Conservation (phyloP, 2,797 vertebrate species). For the Sandelia bainsii region DNA sequence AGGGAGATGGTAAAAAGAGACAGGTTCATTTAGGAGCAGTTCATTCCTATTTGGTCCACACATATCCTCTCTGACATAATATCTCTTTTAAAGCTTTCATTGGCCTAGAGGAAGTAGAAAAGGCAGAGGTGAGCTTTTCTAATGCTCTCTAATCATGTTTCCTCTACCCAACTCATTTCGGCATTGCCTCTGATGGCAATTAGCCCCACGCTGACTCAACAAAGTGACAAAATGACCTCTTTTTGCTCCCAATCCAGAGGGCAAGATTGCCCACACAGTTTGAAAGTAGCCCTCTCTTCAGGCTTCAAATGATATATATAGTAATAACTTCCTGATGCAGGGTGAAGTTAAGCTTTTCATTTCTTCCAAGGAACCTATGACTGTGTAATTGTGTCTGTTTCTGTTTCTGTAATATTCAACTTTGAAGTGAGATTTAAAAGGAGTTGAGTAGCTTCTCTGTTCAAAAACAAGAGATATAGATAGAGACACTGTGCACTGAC, state of each 20-base stretch:
- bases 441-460: conserved; percentile 40
- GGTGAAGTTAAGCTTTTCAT: conserved; percentile 60
- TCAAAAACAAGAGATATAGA: conserved; percentile 57
- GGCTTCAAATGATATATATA: conserved; percentile 35
- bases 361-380: conserved; percentile 38
- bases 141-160: conserved; percentile 64
- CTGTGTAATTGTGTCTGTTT: conserved; percentile 60
- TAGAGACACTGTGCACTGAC: conserved; percentile 23
- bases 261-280: conserved; percentile 49
- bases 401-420: conserved; percentile 60
- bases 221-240: conserved; percentile 68
- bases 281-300: conserved; percentile 20
- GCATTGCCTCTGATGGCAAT: conserved; percentile 66
- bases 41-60: conserved; percentile 61
- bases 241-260: conserved; percentile 68
- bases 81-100: conserved; percentile 50
- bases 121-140: conserved; percentile 31
- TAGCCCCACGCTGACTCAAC: conserved; percentile 75
- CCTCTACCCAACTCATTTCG: conserved; percentile 58
- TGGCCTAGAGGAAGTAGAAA: conserved; percentile 44
- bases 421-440: conserved; percentile 70
- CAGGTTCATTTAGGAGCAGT: conserved; percentile 64
- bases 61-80: conserved; percentile 50
- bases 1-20: conserved; percentile 37
- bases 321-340: conserved; percentile 42